These are phyloP conservation scores for Stratiomys singularior DNA, from an alignment of 2,888 invertebrate genomes.

Conservation along the genomic window DNA sequence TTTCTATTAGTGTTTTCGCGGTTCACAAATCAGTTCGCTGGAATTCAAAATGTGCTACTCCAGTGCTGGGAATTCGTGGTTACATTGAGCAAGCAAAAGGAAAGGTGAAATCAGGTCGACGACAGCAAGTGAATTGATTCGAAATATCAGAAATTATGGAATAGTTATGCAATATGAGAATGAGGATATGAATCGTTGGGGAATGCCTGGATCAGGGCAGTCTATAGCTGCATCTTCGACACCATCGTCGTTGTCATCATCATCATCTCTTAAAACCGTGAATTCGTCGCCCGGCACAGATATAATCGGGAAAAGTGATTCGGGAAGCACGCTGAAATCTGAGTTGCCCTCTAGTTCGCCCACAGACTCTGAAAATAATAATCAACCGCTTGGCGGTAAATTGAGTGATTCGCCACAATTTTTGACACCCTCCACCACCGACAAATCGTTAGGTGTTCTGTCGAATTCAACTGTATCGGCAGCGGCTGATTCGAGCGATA, in stretches of 20 bases:
- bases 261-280: slow-evolving; percentile 3
- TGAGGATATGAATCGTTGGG: slow-evolving; percentile 68
- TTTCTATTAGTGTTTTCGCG: too few relatives aligned
- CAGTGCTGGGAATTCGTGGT: not conserved
- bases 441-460: not conserved
- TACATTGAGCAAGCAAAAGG: not conserved
- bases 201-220: slow-evolving; percentile 48
- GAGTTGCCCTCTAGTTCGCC: slow-evolving; percentile 50
- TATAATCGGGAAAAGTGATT: slow-evolving; percentile 66
- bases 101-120: too few relatives aligned
- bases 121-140: too few relatives aligned
- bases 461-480: slow-evolving; percentile 70
- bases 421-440: not conserved
- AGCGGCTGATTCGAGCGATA: slow-evolving; percentile 80
- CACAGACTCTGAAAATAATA: slow-evolving; percentile 67
- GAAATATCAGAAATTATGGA: too few relatives aligned
- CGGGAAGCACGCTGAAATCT: slow-evolving; percentile 70
- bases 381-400: slow-evolving; percentile 62
- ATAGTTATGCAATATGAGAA: slow-evolving; percentile 70
- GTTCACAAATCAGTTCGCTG: too few relatives aligned
- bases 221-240: slow-evolving; percentile 40
- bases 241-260: slow-evolving; percentile 18
- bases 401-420: slow-evolving; percentile 9
- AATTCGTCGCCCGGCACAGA: not conserved
- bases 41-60: too few relatives aligned